These are phyloP conservation scores for Crematogaster levior DNA, from an alignment of 2,888 invertebrate species.

Conservation along the genomic window DNA sequence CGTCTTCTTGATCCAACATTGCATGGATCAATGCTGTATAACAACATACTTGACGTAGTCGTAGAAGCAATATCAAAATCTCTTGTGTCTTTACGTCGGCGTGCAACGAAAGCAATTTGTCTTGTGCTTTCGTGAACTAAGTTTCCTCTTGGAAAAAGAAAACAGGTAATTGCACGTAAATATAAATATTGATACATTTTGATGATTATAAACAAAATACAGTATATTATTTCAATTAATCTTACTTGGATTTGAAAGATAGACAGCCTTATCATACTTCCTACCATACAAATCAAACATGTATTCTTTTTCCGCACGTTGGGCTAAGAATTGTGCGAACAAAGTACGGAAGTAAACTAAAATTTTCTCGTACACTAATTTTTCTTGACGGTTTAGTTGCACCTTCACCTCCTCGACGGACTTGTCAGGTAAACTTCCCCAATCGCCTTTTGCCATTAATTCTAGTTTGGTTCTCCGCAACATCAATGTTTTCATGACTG, in stretches of 20 bases:
- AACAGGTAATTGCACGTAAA: background rate
- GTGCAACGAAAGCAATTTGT: conserved; percentile 77
- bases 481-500: conserved; percentile 94
- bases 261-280: conserved; percentile 67
- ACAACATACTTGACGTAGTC: conserved; percentile 95
- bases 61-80: conserved; percentile 93
- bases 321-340: conserved; percentile 92
- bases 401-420: conserved; percentile 88
- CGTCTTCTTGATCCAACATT: conserved; percentile 86
- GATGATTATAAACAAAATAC: background rate
- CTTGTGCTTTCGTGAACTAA: conserved; percentile 82
- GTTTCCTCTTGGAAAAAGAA: conserved; percentile 70
- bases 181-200: conserved; percentile 4
- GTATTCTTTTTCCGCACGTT: conserved; percentile 90
- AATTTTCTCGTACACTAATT: conserved; percentile 92
- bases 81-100: conserved; percentile 86
- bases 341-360: conserved; percentile 91
- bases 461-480: conserved; percentile 95
- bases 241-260: conserved; percentile 67
- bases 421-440: conserved; percentile 89
- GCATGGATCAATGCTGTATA: conserved; percentile 94
- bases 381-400: conserved; percentile 89
- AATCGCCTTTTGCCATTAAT: conserved; percentile 88
- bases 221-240: conserved; percentile 1
- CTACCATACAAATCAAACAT: conserved; percentile 73